Percentiles rank a stretch among this genome's conserved stretches.
These are phyloP conservation scores for Condylura cristata DNA, from an alignment of 2,113 vertebrate genomes.

Conservation along the genomic window DNA sequence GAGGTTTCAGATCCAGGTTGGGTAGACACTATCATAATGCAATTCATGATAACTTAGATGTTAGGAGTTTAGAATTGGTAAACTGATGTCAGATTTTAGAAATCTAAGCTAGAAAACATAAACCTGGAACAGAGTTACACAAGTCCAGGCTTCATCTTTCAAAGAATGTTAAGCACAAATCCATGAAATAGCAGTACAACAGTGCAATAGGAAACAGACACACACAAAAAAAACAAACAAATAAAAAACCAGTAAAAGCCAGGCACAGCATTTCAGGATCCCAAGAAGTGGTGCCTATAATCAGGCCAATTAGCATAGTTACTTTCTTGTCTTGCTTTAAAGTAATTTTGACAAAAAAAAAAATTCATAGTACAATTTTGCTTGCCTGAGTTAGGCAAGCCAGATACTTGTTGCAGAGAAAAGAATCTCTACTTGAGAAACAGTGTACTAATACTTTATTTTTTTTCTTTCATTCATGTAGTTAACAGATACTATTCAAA, in stretches of 20 bases:
- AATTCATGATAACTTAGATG: background rate
- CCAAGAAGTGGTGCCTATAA: background rate
- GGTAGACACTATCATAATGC: background rate
- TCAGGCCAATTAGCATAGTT: background rate
- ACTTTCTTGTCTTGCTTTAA: slow-evolving; percentile 3
- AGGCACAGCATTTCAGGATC: background rate
- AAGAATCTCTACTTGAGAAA: background rate
- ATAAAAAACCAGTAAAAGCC: background rate
- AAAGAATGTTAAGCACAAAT: background rate
- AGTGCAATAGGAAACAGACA: background rate
- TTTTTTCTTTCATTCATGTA: background rate
- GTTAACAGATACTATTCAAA: background rate
- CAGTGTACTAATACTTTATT: background rate
- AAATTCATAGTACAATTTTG: background rate
- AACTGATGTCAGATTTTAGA: background rate
- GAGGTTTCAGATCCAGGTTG: background rate
- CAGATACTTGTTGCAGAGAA: background rate
- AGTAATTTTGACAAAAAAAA: background rate
- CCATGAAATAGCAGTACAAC: background rate
- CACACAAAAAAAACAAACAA: background rate
- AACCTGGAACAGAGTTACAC: background rate
- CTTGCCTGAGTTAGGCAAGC: background rate
- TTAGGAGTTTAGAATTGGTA: no score
- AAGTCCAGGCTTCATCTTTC: background rate
- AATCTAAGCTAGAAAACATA: background rate